phyloP scores from a whole-genome alignment of 1,140 invertebrate genomes.

The Temnothorax nylanderi region DNA sequence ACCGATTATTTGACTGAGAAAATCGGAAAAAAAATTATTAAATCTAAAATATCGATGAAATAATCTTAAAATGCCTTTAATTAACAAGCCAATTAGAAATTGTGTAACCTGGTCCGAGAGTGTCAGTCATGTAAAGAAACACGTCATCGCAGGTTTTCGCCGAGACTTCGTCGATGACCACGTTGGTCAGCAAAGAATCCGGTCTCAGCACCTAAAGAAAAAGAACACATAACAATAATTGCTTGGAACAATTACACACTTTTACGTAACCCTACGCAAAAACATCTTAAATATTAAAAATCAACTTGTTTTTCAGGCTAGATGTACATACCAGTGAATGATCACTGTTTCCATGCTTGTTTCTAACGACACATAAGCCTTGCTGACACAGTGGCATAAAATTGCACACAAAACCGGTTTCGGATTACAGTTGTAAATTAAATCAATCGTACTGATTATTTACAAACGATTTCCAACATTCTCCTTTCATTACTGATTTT shows the following conservation, averaged over 20 bases:
- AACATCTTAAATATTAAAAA: background rate
- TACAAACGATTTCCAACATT: background rate
- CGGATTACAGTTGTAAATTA: slow-evolving; percentile 13
- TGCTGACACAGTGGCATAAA: background rate
- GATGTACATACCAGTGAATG: background rate
- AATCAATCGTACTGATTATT: background rate
- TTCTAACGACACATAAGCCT: background rate
- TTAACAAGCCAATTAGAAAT: slow-evolving; percentile 7
- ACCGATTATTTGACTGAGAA: background rate
- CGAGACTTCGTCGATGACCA: slow-evolving; percentile 90
- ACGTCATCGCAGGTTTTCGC: slow-evolving; percentile 90
- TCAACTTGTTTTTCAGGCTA: background rate
- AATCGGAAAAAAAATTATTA: background rate
- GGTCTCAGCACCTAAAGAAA: slow-evolving; percentile 88
- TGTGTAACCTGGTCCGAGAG: slow-evolving; percentile 89
- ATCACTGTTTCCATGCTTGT: background rate
- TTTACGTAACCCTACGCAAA: background rate
- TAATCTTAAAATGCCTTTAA: background rate
- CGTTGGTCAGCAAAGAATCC: slow-evolving; percentile 90
- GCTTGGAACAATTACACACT: background rate
- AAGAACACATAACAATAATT: slow-evolving; percentile 28
- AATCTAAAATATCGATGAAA: slow-evolving; percentile 43
- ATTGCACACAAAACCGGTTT: slow-evolving; percentile 19
- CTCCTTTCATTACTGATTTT: background rate
- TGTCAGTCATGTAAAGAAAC: slow-evolving; percentile 92